These are phyloP conservation scores for Octomys mimax DNA, from an alignment of 2,797 vertebrate genomes.

Conservation along the genomic window DNA sequence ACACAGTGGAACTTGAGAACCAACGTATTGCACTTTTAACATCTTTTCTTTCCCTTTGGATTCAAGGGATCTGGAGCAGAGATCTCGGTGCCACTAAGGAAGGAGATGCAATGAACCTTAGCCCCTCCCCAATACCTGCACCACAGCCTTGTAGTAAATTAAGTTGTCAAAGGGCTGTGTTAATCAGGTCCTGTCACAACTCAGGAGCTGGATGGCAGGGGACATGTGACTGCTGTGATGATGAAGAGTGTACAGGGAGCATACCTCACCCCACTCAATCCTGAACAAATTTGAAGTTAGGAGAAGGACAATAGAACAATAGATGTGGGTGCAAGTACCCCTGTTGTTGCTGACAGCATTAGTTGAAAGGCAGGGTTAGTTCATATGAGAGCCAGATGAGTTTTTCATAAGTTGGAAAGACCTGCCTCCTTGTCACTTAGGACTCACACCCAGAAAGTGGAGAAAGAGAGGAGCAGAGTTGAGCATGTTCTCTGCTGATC, in stretches of 20 bases:
- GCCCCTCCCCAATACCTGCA: background rate
- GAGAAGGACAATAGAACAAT: background rate
- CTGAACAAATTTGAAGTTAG: background rate
- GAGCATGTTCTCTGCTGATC: background rate
- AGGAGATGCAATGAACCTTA: background rate
- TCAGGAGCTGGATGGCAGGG: background rate
- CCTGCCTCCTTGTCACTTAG: background rate
- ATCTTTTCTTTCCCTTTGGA: slow-evolving; percentile 6
- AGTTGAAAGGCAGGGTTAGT: background rate
- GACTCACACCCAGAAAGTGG: background rate
- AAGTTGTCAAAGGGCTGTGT: background rate
- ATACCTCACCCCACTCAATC: background rate
- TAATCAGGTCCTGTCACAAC: background rate
- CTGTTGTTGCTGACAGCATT: background rate
- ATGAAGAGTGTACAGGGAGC: background rate
- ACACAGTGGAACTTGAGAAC: background rate
- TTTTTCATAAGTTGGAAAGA: background rate
- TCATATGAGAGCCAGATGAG: background rate
- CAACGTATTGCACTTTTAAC: background rate
- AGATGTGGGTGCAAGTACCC: background rate
- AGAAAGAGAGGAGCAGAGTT: background rate
- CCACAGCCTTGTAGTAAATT: background rate
- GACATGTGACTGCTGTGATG: background rate
- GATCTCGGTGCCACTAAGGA: background rate
- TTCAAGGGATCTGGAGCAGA: background rate